Evolutionary conservation across 2,888 invertebrate species (phyloP).

Genomic region (Catonia carolina): DNA sequence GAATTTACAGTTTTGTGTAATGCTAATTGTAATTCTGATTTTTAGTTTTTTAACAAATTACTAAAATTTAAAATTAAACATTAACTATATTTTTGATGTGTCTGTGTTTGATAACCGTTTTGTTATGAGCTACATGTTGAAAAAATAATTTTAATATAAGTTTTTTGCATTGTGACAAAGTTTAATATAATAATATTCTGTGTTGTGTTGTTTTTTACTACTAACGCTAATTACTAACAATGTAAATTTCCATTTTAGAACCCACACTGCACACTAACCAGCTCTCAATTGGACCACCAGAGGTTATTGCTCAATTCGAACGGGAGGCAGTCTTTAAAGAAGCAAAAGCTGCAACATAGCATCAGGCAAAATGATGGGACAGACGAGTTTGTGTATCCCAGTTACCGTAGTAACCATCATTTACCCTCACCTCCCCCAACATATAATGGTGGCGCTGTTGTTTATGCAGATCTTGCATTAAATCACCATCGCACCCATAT

Average conservation of each 20-base stretch:
- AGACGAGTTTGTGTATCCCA: constrained; percentile 31
- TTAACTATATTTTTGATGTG: no score
- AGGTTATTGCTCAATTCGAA: constrained; percentile 20
- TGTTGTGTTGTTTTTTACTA: constrained; percentile 1
- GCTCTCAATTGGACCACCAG: constrained; percentile 23
- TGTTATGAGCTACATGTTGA: no score
- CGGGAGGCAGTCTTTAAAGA: constrained; percentile 33
- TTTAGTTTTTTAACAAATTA: no score
- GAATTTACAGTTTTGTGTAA: no score
- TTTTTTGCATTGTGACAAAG: background rate
- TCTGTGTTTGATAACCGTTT: no score
- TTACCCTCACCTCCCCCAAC: constrained; percentile 26
- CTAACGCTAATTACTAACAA: constrained; percentile 13
- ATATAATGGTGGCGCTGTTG: constrained; percentile 41
- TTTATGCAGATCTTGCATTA: constrained; percentile 47
- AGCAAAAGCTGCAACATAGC: constrained; percentile 29
- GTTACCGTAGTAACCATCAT: constrained; percentile 12
- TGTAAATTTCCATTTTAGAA: constrained; percentile 11
- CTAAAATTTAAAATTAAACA: no score
- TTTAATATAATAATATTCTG: background rate
- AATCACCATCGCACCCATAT: constrained; percentile 29
- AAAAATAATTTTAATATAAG: no score
- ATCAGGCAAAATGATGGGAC: constrained; percentile 30
- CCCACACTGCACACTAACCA: constrained; percentile 24
- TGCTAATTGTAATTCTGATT: no score